Conservation (phyloP, 2,113 vertebrate genomes). For the Suricata suricatta region DNA sequence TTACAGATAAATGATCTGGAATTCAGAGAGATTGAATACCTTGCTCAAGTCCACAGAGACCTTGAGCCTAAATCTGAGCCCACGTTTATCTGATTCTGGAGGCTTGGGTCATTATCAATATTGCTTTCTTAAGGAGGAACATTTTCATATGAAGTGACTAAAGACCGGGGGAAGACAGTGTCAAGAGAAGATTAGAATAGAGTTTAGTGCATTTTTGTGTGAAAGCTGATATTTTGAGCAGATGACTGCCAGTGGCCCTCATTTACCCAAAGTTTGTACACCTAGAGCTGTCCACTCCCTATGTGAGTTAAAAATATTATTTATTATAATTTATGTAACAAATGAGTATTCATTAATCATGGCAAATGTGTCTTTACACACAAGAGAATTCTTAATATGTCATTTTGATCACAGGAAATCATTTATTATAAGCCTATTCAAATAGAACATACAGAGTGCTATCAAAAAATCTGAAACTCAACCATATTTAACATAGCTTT, state of each 20-base stretch:
- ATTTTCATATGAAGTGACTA: background rate
- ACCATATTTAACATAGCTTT: background rate
- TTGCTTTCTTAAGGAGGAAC: background rate
- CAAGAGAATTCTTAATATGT: background rate
- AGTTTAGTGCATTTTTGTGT: background rate
- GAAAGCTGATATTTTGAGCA: background rate
- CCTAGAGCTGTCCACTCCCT: background rate
- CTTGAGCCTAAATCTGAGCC: background rate
- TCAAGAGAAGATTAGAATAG: background rate
- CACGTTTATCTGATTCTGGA: background rate
- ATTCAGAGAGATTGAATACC: background rate
- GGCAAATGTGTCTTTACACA: background rate
- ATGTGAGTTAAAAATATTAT: slow-evolving; percentile 32
- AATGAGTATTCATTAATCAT: background rate
- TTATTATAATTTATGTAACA: background rate
- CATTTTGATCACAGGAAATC: background rate
- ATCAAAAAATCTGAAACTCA: slow-evolving; percentile 13
- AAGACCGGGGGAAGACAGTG: background rate
- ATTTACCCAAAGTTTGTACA: background rate
- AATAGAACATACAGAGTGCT: background rate
- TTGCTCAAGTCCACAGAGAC: background rate
- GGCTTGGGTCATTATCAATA: background rate
- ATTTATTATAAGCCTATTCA: background rate
- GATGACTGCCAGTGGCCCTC: background rate
- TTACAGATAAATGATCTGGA: background rate